Evolutionary conservation across 2,113 vertebrate genomes (phyloP), one percentile per base, ranked within the genome.

Genomic region (Brachypodius melanocephalos): DNA sequence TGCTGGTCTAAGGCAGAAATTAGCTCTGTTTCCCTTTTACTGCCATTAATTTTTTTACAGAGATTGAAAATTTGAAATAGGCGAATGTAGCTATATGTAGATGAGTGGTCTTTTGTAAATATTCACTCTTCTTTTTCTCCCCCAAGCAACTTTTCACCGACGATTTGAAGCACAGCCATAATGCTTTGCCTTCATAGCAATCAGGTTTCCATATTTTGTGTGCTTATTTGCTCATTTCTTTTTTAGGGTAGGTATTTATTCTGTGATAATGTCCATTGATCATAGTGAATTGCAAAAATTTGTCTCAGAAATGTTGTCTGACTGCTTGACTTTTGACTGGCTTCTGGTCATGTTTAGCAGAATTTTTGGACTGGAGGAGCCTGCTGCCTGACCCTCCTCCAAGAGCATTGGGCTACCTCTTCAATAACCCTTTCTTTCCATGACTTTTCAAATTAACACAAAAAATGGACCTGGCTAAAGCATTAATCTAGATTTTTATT

Each of bases 191-290:
- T 79, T 88, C 34, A 26, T 11, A 76, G 25, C 59, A 83, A 88
- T 76, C 55, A 59, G 8, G 42, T 93, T 93, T 90, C 62, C 38
- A 46, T 88, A 91, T 91, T 85, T 92, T 92, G 62, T 61, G 87
- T 66, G 51, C 6, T 89, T 81, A 78, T 81, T 71, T 71, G 16
- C 67, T 66, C 38, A 15, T 89, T 82, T 61, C 4, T 36, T 61
- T 17, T 85, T 85, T 80, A 83, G 40, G 46, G 17, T 42, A 72
- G 66, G 34, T 73, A 36, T 80, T 89, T 85, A 91, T 38, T 48
- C 9, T 74, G 32, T 17, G 26, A 65, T 89, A 72, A 26, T 83
- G 69, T 45, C 67, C 74, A 80, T 59, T 90, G 85, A 57, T 94
- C 71, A 82, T 16, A 52, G 9, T 42, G 49, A 58, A 79, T 38